Conservation (phyloP, 2,113 vertebrate genomes). For the Xenopus laevis region DNA sequence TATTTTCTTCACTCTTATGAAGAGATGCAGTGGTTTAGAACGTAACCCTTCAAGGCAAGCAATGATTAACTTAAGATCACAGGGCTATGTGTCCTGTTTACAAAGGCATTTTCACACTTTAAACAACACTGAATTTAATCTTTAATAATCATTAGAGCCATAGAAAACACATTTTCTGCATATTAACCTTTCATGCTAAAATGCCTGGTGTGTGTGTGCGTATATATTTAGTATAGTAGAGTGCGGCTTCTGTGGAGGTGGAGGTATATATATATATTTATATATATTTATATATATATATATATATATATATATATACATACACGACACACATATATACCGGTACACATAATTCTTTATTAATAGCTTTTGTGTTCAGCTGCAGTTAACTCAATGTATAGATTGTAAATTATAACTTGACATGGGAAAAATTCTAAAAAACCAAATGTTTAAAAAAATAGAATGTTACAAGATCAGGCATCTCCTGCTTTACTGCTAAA, state of each 20-base stretch:
- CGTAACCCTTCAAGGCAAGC: conserved; percentile 38
- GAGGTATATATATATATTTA: too few relatives aligned
- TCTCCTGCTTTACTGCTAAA: neutral
- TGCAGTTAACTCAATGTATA: too few relatives aligned
- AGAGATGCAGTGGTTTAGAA: conserved; percentile 33
- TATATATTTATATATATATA: too few relatives aligned
- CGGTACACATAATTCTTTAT: too few relatives aligned
- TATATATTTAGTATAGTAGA: too few relatives aligned
- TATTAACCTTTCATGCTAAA: conserved; percentile 1
- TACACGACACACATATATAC: too few relatives aligned
- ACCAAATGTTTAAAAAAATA: neutral
- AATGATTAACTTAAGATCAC: conserved; percentile 36
- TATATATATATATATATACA: neutral
- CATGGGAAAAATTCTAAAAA: too few relatives aligned
- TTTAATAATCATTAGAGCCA: conserved; percentile 11
- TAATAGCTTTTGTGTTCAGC: too few relatives aligned
- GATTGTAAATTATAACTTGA: too few relatives aligned
- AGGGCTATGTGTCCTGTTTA: conserved; percentile 33
- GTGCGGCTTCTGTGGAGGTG: too few relatives aligned
- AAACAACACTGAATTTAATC: conserved; percentile 11
- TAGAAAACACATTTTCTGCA: neutral
- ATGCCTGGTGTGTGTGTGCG: neutral
- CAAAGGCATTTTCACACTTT: conserved; percentile 26
- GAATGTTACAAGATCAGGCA: neutral
- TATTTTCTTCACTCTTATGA: conserved; percentile 38